Conservation (phyloP, 2,797 vertebrate genomes). For the Anguilla anguilla region DNA sequence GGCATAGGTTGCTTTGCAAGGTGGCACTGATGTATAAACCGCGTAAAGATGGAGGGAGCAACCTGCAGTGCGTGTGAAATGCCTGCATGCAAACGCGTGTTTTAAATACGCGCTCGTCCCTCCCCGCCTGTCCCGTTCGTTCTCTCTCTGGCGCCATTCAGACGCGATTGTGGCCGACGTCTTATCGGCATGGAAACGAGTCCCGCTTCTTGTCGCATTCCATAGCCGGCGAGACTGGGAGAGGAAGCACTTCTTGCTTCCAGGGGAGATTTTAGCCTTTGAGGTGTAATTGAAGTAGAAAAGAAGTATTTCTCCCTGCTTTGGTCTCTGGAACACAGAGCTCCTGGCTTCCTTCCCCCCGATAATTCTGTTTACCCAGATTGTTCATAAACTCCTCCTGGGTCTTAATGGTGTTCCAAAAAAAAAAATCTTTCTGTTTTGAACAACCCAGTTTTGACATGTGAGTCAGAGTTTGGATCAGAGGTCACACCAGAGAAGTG, state of each 20-base stretch:
- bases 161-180: background rate
- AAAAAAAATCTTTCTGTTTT: background rate
- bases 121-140: background rate
- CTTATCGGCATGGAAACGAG: background rate
- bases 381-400: background rate
- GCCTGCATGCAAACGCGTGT: background rate
- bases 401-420: background rate
- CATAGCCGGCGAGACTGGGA: background rate
- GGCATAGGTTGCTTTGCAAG: background rate
- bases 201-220: background rate
- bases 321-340: background rate
- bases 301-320: background rate
- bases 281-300: background rate
- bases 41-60: background rate
- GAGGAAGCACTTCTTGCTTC: background rate
- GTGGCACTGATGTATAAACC: background rate
- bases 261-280: background rate
- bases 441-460: background rate
- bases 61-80: background rate
- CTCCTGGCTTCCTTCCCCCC: background rate
- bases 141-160: too few relatives aligned
- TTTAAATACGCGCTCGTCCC: background rate
- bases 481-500: background rate
- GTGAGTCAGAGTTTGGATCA: background rate
- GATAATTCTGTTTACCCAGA: background rate